Conservation (phyloP, 2,797 vertebrate species). For the Pseudocheirus occidentalis region DNA sequence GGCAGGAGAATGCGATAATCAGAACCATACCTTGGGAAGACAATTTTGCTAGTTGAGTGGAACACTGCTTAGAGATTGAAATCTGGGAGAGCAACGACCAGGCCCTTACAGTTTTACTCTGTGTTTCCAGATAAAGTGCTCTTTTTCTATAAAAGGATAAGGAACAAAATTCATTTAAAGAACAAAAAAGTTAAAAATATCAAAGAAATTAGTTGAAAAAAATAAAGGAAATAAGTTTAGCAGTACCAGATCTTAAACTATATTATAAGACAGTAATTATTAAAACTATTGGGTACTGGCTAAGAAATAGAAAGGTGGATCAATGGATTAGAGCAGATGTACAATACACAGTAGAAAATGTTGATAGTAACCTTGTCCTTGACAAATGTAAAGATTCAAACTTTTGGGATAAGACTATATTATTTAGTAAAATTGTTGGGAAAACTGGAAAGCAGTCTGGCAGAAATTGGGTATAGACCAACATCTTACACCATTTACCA, state of each 20-base stretch:
- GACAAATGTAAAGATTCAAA: background rate
- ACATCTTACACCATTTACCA: background rate
- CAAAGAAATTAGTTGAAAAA: background rate
- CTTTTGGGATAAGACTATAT: background rate
- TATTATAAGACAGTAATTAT: background rate
- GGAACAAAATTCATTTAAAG: background rate
- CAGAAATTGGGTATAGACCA: background rate
- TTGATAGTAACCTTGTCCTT: background rate
- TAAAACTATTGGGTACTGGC: background rate
- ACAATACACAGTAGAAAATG: background rate
- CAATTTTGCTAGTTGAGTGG: background rate
- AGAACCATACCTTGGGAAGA: background rate
- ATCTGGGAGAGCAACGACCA: background rate
- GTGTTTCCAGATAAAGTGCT: background rate
- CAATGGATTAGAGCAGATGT: background rate
- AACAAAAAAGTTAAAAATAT: background rate
- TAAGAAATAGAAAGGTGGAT: background rate
- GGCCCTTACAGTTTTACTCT: background rate
- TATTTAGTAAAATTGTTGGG: background rate
- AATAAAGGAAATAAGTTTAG: background rate
- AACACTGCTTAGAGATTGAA: background rate
- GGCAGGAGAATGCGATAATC: background rate
- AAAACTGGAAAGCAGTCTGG: too few species aligned
- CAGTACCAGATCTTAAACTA: background rate
- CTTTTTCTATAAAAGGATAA: background rate